Evolutionary conservation across 2,888 invertebrate species (phyloP), one percentile per base, ranked within the genome.

Genomic region (Agonopterix alstromeriana): DNA sequence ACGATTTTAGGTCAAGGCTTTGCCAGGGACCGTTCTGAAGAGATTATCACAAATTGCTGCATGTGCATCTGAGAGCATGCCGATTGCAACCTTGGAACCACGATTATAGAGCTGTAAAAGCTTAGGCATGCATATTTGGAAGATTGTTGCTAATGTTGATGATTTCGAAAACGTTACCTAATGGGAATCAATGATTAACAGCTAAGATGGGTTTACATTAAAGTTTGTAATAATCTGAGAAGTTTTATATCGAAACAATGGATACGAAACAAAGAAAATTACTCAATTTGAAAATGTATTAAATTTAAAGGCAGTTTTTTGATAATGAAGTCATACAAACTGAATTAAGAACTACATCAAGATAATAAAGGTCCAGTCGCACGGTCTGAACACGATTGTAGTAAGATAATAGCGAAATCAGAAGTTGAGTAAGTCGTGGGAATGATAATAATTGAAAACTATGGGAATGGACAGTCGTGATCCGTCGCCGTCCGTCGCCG

Each of bases 1-100:
- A 77, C 79, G 73, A 77, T 83, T 84, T 79, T 82, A 71, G 85
- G 86, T 84, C 86, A 86, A 86, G 86, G 86, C 69, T 53, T 66
- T 67, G 69, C 70, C 65, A 42, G 73, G 82, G 80, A 82, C 72
- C 70, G 74, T 67, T 73, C 62, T 47, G 52, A 56, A 63, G 65
- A 70, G 73, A 82, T 81, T 75, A 79, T 65, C 71, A 76, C 78
- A 77, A 77, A 72, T 73, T 69, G 65, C 65, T 52, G 54, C 48
- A 50, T 27, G 48, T 60, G 57, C 53, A 57, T 49, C 50, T 38
- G 44, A 47, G 44, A 47, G 17, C 45, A 10, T n/a, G 38, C 42
- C 42, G 10, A n/a, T 40, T 40, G 40, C 40, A 40, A 36, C 45
- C 45, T 46, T 40, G 45, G 7, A 40, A 27, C 17, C 9, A 40